Percentiles rank a stretch among this genome's conserved stretches.
These are phyloP conservation scores for Andrena praecox DNA, from an alignment of 2,888 invertebrate genomes.

Conservation along the genomic window DNA sequence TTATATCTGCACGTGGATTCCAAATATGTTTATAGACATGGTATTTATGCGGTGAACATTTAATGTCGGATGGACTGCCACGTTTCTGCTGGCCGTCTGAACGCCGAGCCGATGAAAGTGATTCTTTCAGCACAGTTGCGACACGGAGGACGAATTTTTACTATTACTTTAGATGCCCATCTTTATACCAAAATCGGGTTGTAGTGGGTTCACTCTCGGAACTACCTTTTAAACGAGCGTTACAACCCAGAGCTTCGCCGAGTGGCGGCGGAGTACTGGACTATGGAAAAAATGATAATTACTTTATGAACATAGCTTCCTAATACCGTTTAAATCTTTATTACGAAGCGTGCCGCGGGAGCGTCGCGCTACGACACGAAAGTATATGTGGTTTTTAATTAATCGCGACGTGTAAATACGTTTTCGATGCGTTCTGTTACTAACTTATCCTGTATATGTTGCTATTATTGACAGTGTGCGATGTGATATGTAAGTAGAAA, in stretches of 20 bases:
- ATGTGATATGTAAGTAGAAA: conserved; percentile 56
- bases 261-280: conserved; percentile 66
- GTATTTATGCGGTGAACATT: conserved; percentile 51
- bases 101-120: conserved; percentile 55
- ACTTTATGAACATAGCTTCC: conserved; percentile 25
- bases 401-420: conserved; percentile 24
- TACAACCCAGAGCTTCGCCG: conserved; percentile 49
- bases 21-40: conserved; percentile 55
- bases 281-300: conserved; percentile 39
- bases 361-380: background rate
- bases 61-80: conserved; percentile 53
- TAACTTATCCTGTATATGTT: conserved; percentile 51
- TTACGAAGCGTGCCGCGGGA: conserved; percentile 17
- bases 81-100: conserved; percentile 57
- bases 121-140: conserved; percentile 52
- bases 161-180: conserved; percentile 48
- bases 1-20: conserved; percentile 51
- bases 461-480: conserved; percentile 43
- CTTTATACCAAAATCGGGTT: conserved; percentile 46
- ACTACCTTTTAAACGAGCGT: conserved; percentile 27
- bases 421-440: conserved; percentile 53
- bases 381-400: conserved; percentile 18
- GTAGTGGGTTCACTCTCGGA: conserved; percentile 43
- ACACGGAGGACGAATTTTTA: conserved; percentile 44
- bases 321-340: conserved; percentile 24